Evolutionary conservation across 1,140 invertebrate genomes (phyloP).

Genomic region (Drosophila burlai): DNA sequence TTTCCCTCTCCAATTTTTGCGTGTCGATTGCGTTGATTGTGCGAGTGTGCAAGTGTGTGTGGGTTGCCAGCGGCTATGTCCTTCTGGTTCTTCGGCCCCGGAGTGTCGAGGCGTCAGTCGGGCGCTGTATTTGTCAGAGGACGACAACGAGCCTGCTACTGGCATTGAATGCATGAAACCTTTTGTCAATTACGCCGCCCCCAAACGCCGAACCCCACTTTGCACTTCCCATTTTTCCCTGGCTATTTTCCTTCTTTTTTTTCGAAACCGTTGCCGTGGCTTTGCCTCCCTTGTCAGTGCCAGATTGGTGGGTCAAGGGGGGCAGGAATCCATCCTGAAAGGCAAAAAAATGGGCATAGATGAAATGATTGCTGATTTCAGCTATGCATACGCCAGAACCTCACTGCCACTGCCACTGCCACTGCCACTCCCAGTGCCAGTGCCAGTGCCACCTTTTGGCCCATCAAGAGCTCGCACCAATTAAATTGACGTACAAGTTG

Average conservation of each 20-base stretch:
- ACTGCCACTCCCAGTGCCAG: conserved; percentile 19
- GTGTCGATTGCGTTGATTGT: conserved; percentile 71
- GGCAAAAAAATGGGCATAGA: conserved; percentile 71
- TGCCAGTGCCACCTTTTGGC: conserved; percentile 22
- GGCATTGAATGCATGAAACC: conserved; percentile 80
- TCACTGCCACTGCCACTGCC: conserved; percentile 19
- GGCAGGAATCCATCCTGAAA: conserved; percentile 13
- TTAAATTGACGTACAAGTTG: conserved; percentile 80
- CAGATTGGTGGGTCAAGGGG: conserved; percentile 26
- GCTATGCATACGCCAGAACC: conserved; percentile 28
- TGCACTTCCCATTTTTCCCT: conserved; percentile 8
- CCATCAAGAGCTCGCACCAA: conserved; percentile 65
- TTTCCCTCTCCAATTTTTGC: conserved; percentile 65
- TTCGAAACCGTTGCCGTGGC: conserved; percentile 26
- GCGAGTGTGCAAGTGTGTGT: conserved; percentile 21
- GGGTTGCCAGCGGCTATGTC: conserved; percentile 35
- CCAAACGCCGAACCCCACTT: conserved; percentile 9
- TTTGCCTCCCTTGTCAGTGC: conserved; percentile 34
- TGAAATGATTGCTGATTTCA: conserved; percentile 80
- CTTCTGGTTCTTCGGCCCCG: conserved; percentile 25
- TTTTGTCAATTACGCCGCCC: conserved; percentile 75
- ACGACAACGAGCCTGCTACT: conserved; percentile 53
- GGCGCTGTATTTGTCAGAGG: conserved; percentile 66
- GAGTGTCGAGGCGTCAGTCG: conserved; percentile 52
- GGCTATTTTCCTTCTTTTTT: conserved; percentile 19